A percentile compares a stretch with the other conserved stretches of the same genome.
Evolutionary conservation across 2,113 vertebrate species (phyloP).

Genomic region (Rattus rattus): DNA sequence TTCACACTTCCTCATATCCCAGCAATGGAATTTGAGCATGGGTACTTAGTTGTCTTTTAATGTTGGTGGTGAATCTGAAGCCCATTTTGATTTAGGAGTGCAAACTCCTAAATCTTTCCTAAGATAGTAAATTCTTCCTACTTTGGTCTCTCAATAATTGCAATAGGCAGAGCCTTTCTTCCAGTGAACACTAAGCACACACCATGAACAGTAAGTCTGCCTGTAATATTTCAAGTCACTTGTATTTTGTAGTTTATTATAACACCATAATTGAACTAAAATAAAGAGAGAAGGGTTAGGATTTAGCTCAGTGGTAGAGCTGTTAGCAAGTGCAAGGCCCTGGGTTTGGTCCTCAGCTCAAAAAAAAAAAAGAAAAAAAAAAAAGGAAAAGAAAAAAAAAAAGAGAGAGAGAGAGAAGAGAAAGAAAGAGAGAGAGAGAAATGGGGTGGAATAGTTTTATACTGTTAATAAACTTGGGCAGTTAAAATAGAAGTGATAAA

Average conservation of each 20-base stretch:
- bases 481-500: slow-evolving; percentile 36
- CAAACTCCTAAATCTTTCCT: background rate
- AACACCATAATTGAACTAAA: background rate
- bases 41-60: background rate
- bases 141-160: background rate
- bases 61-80: background rate
- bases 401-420: too few species aligned
- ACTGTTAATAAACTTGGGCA: background rate
- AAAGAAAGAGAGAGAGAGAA: background rate
- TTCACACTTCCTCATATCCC: background rate
- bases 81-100: background rate
- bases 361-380: too few species aligned
- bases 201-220: background rate
- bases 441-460: background rate
- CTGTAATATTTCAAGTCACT: slow-evolving; percentile 13
- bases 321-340: too few species aligned
- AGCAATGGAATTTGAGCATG: background rate
- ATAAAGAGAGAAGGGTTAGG: background rate
- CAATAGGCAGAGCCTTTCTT: background rate
- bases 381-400: too few species aligned
- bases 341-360: too few species aligned
- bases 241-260: slow-evolving; percentile 2
- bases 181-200: background rate
- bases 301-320: too few species aligned
- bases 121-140: background rate